Evolutionary conservation across 2,888 invertebrate species (phyloP), one percentile per base, ranked within the genome.

Genomic region (Watsonalla binaria): DNA sequence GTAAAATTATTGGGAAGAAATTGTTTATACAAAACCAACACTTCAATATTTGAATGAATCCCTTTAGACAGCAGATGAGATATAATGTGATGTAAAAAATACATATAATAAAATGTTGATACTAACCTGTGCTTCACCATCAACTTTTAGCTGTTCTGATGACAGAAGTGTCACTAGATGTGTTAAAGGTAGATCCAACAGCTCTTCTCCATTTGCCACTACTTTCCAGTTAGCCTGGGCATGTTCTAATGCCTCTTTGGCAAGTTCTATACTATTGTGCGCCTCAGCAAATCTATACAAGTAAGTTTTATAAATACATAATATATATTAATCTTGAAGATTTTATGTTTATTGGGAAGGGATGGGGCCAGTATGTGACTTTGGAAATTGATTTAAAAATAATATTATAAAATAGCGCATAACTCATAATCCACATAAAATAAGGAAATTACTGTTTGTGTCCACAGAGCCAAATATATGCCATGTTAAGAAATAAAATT

Each of bases 131-230:
- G 94, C 94, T 91, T 98, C 98, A 62, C 95, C 95, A 76, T 97
- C 97, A 53, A 98, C 96, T 76, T 95, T 94, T 54, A 98, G 92
- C 78, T 95, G 93, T 88, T 98, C 98, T 58, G 97, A 97, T 65
- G 94, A 93, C 52, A 98, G 87, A 66, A 98, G 92, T 65, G 94
- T 93, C 56, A 95, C 92, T 52, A 98, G 88, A 72, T 95, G 92
- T 63, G 95, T 93, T 74, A 96, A 93, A 33, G 97, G 96, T 59
- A 97, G 87, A 68, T 96, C 96, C 60, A 95, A 91, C 75, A 97
- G 94, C 86, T 98, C 98, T 75, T 97, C 97, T 80, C 96, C 96
- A 69, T 74, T 82, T 37, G 84, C 81, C 48, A 97, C 95, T 86
- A 94, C 92, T 69, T 96, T 94, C 92, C 98, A 98, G 86, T 97